Base-by-base conservation (phyloP, 2,797 vertebrate species). In the Xyrichtys novacula region DNA sequence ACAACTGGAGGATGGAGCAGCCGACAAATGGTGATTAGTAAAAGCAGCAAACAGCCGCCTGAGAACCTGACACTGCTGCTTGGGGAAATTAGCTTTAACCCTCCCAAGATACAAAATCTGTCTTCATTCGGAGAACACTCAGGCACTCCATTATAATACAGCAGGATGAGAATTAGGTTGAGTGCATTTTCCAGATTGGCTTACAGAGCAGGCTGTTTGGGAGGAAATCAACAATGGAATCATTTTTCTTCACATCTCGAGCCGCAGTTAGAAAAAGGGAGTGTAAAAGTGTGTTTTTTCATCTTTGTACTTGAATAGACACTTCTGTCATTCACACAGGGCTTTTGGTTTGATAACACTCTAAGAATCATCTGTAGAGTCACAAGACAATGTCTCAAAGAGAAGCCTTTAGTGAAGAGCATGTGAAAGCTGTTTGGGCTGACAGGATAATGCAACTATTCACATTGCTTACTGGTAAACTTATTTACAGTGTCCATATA, bases 21-120 rank as follows among this genome's bases (percentile, higher is more conserved):
- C 73, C 74, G 68, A 84, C 68, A 76, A 87, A 89, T 52, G 71
- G 43, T 50, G 66, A 46, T 83, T 69, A 85, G 61, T 79, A 83
- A 60, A 81, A 85, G 70, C 20, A 69, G 68, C 80, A 63, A 66
- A 56, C 49, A 74, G 83, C 75, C 68, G 44, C 84, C 28, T 60
- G 74, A 84, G 68, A 84, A 86, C 66, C 66, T 65, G 68, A 87
- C 69, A 79, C 72, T 67, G 40, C 15, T 42, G 64, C 81, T 78
- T 28, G 26, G 65, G 74, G 67, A 86, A 85, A 83, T 87, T 80
- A 72, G 72, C 72, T 77, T 62, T 56, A 79, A 81, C 62, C 43
- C 81, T 85, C 81, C 76, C 54, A 58, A 74, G 78, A 81, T 60
- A 84, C 75, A 62, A 46, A 78, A 86, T 90, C 77, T 66, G 75